phyloP scores from a whole-genome alignment of 2,797 vertebrate genomes.

The Danio aesculapii region DNA sequence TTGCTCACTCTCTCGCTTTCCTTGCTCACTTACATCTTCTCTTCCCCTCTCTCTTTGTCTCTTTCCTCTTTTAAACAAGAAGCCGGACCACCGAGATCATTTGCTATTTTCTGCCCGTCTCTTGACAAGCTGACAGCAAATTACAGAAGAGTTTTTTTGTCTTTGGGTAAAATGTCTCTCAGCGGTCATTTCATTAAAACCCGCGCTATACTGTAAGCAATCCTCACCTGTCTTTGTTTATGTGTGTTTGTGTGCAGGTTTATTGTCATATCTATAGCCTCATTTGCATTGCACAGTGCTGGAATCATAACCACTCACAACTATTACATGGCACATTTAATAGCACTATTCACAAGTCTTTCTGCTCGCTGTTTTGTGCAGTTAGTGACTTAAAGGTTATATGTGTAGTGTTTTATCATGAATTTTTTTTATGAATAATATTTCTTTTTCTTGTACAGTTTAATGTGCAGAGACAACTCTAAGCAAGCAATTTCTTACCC shows the following conservation, averaged over 20 bases:
- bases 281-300: slow-evolving; percentile 20
- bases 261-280: slow-evolving; percentile 17
- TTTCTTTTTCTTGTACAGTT: not conserved
- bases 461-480: not conserved
- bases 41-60: not conserved
- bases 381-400: slow-evolving; percentile 15
- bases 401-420: not conserved
- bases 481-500: not conserved
- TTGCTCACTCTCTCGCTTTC: slow-evolving; percentile 10
- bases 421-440: not conserved
- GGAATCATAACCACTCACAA: slow-evolving; percentile 28
- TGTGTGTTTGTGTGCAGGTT: slow-evolving; percentile 10
- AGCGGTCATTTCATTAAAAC: slow-evolving; percentile 61
- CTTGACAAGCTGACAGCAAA: slow-evolving; percentile 64
- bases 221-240: slow-evolving; percentile 17
- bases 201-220: slow-evolving; percentile 36
- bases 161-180: slow-evolving; percentile 56
- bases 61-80: slow-evolving; percentile 44
- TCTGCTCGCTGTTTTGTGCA: slow-evolving; percentile 16
- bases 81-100: slow-evolving; percentile 54
- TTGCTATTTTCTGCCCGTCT: slow-evolving; percentile 57
- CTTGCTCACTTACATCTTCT: not conserved
- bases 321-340: slow-evolving; percentile 32
- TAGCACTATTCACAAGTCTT: not conserved
- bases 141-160: slow-evolving; percentile 58